A percentile compares a stretch with the other conserved stretches of the same genome.
phyloP scores from a whole-genome alignment of 2,113 vertebrate genomes.

The Leuciscus idus region DNA sequence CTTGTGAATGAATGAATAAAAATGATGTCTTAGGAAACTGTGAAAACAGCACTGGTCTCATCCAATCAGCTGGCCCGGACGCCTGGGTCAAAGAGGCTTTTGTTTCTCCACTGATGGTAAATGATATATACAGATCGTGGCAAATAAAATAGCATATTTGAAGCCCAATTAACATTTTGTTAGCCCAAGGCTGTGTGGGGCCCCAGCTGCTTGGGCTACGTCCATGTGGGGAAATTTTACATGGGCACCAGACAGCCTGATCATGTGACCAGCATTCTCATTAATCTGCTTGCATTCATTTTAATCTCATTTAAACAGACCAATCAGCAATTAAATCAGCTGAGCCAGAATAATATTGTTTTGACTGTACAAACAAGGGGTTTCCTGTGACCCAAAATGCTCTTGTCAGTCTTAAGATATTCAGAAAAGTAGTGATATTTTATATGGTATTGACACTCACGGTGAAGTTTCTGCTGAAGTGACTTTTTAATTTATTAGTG shows the following conservation, averaged over 20 bases:
- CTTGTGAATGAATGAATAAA: slow-evolving; percentile 24
- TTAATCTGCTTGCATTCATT: slow-evolving; percentile 74
- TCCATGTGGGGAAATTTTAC: slow-evolving; percentile 56
- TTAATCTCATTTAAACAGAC: slow-evolving; percentile 71
- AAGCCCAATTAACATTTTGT: slow-evolving; percentile 80
- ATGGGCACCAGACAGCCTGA: slow-evolving; percentile 65
- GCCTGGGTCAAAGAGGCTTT: slow-evolving; percentile 58
- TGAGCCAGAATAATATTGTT: slow-evolving; percentile 73
- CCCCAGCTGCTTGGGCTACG: slow-evolving; percentile 61
- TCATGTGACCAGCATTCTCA: slow-evolving; percentile 68
- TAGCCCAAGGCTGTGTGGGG: slow-evolving; percentile 73
- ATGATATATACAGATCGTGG: slow-evolving; percentile 77
- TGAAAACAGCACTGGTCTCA: background rate
- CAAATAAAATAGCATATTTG: slow-evolving; percentile 76
- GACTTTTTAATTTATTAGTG: slow-evolving; percentile 38
- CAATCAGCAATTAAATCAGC: slow-evolving; percentile 69
- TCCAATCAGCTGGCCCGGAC: slow-evolving; percentile 18
- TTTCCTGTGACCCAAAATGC: slow-evolving; percentile 38
- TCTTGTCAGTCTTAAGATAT: slow-evolving; percentile 42
- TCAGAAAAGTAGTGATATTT: background rate
- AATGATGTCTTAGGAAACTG: background rate
- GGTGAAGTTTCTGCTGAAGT: slow-evolving; percentile 35
- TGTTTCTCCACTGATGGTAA: slow-evolving; percentile 71
- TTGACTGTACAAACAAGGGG: slow-evolving; percentile 66
- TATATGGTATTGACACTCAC: background rate